Percentiles rank a stretch among this genome's conserved stretches.
phyloP scores from a whole-genome alignment of 37 sponge, comb jelly and placozoan species.

The Lycopodina hypogea region DNA sequence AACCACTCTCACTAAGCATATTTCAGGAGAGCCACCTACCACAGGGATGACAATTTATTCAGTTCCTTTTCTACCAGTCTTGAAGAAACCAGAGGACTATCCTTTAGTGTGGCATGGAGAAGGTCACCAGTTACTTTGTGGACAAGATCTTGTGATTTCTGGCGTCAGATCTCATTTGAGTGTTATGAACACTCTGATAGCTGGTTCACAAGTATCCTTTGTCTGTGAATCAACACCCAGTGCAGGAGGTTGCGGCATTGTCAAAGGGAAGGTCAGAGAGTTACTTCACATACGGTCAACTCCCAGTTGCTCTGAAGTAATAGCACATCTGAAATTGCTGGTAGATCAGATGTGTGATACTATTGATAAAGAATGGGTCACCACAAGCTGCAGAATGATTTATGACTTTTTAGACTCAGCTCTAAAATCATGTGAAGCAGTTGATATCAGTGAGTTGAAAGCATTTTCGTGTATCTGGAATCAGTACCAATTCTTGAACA shows the following conservation, averaged over 20 bases:
- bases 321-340: slow-evolving; percentile 29
- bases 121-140: slow-evolving; percentile 12
- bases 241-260: slow-evolving; percentile 29
- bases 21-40: neutral
- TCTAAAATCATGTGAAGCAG: neutral
- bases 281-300: slow-evolving; percentile 5
- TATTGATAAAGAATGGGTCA: slow-evolving; percentile 4
- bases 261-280: neutral
- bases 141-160: slow-evolving; percentile 21
- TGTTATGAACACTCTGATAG: neutral
- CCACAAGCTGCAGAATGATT: neutral
- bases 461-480: slow-evolving; percentile 39
- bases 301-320: slow-evolving; percentile 26
- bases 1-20: neutral
- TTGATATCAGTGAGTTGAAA: neutral
- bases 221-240: neutral
- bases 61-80: slow-evolving; percentile 64
- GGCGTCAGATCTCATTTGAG: neutral
- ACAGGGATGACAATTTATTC: neutral
- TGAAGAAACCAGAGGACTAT: slow-evolving; percentile 49
- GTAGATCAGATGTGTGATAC: slow-evolving; percentile 1
- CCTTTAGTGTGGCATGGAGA: slow-evolving; percentile 57
- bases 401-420: slow-evolving; percentile 23
- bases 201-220: slow-evolving; percentile 39
- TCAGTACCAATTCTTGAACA: slow-evolving; percentile 32